Evolutionary conservation across 2,113 vertebrate species (phyloP).

Genomic region (Rhinolophus ferrumequinum): DNA sequence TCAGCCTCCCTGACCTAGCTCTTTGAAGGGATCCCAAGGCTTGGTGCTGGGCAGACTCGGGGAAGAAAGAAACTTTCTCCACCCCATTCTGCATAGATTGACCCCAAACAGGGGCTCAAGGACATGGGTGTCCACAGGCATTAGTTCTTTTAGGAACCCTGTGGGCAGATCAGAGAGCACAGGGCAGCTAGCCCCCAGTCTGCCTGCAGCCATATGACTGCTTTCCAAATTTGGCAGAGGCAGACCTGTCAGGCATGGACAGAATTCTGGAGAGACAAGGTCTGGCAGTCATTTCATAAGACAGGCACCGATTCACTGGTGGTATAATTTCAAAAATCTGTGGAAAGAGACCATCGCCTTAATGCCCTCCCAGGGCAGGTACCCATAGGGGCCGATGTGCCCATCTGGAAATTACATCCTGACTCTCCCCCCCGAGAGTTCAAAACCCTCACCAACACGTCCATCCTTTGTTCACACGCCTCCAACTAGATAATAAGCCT

Average conservation of each 20-base stretch:
- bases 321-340: neutral
- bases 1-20: neutral
- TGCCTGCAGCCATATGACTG: neutral
- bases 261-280: neutral
- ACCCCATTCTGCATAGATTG: neutral
- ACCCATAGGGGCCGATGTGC: accelerated
- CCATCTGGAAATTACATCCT: neutral
- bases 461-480: neutral
- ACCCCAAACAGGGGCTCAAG: neutral
- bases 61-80: neutral
- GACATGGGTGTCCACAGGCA: neutral
- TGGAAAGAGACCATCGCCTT: neutral
- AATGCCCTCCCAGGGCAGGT: neutral
- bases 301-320: neutral
- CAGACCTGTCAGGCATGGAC: neutral
- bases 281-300: neutral
- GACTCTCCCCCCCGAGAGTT: neutral
- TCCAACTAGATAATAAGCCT: neutral
- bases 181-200: neutral
- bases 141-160: neutral
- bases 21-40: neutral
- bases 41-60: neutral
- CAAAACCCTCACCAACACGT: neutral
- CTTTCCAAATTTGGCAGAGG: neutral
- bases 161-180: neutral